Base-by-base conservation (phyloP, 2,888 invertebrate species). In the Ormyrus rosae region DNA sequence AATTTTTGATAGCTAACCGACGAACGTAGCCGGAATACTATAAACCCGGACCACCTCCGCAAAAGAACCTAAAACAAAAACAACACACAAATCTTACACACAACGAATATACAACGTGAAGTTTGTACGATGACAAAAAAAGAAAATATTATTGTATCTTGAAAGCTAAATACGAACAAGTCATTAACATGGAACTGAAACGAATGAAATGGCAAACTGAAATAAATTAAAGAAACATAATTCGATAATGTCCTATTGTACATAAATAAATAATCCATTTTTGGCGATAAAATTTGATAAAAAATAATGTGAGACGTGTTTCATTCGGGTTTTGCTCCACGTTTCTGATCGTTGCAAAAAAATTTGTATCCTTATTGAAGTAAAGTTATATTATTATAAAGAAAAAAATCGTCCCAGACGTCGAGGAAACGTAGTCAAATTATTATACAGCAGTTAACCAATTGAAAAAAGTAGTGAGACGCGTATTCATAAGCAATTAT, bases 41-140 rank as follows among this genome's bases (percentile, higher is more conserved):
- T 65, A 78, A n/a, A 65, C 83, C 85, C 85, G 85, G 85, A 71
- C 85, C 85, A 85, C 84, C 85, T 83, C 69, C 74, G 71, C 34
- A 67, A 71, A 73, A 67, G 34, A 81, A 81, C n/a, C 45, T 60
- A 56, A 34, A 65, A 68, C 51, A 64, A 77, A 80, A 65, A 78
- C 11, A 60, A 68, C 34, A 19, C 48, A 73, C 51, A 53, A 6
- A 61, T 34, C 34, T 34, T 45, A 53, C 7, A 64, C 74, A 48
- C 60, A 68, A 51, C 11, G 53, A 53, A 46, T 34, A 55, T n/a
- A 55, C 13, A 65, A 56, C 13, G 10, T 46, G 48, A 80, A 74
- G 50, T 70, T 51, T 72, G 51, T 73, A 73, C 53, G 19, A 67
- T 34, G 46, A 60, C 0, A 19, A 51, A 48, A 34, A 64, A 56